phyloP scores from a whole-genome alignment of 2,797 vertebrate genomes.

The Lindbergichthys nudifrons region DNA sequence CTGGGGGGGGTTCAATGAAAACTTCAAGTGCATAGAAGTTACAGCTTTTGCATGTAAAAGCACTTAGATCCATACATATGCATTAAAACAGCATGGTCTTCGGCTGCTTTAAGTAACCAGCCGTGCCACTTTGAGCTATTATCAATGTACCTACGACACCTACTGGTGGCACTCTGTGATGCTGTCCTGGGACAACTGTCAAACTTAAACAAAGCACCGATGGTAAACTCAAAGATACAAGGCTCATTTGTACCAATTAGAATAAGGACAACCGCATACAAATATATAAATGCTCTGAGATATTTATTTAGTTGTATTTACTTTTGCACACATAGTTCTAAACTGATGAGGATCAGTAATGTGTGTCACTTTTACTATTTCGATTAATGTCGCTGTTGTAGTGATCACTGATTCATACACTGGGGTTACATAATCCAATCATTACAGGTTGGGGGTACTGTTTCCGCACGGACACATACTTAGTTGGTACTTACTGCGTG shows the following conservation, averaged over 20 bases:
- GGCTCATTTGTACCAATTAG: neutral
- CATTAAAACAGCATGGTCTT: neutral
- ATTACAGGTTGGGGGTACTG: too few species aligned
- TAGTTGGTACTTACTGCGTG: too few species aligned
- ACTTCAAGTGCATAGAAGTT: neutral
- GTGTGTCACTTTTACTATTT: neutral
- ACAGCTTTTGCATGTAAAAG: neutral
- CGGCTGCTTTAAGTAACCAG: neutral
- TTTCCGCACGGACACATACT: too few species aligned
- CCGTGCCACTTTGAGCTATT: neutral
- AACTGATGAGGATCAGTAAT: neutral
- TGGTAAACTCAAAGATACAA: neutral
- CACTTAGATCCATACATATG: neutral
- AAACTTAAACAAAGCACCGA: neutral
- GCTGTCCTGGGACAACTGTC: neutral
- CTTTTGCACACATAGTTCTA: neutral
- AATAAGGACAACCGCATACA: neutral
- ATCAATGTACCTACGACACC: constrained; percentile 54
- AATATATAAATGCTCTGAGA: neutral
- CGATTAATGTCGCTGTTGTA: neutral
- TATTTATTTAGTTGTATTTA: neutral
- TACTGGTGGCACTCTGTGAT: constrained; percentile 46
- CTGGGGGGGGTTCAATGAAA: neutral
- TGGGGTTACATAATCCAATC: too few species aligned
- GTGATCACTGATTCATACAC: too few species aligned